Conservation (phyloP, 2,113 vertebrate genomes). For the Miniopterus natalensis region DNA sequence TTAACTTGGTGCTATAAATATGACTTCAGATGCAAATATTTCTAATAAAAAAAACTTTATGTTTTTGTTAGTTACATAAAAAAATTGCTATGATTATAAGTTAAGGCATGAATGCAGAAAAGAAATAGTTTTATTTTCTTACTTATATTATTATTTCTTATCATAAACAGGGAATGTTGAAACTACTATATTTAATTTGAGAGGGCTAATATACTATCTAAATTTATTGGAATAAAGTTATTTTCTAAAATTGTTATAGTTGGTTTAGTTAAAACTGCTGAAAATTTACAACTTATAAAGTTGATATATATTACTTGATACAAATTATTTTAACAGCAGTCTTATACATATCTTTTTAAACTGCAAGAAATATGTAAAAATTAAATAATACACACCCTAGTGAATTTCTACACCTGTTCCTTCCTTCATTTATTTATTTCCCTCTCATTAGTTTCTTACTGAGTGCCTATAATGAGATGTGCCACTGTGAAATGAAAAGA, state of each 20-base stretch:
- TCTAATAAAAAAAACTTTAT: not conserved
- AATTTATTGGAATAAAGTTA: not conserved
- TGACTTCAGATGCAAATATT: not conserved
- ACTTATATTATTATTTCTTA: not conserved
- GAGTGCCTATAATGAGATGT: not conserved
- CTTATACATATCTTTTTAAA: not conserved
- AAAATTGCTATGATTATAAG: not conserved
- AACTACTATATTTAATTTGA: not conserved
- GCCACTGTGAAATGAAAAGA: not conserved
- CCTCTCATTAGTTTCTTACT: not conserved
- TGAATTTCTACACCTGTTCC: not conserved
- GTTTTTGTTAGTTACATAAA: not conserved
- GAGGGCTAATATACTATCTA: not conserved
- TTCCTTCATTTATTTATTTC: slow-evolving; percentile 11
- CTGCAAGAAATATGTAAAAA: not conserved
- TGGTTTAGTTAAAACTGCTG: slow-evolving; percentile 18
- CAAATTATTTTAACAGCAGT: not conserved
- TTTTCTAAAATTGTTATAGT: not conserved
- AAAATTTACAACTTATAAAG: not conserved
- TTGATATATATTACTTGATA: not conserved
- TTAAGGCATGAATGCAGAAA: not conserved
- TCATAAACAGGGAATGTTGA: not conserved
- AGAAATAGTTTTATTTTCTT: not conserved
- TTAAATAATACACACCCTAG: not conserved
- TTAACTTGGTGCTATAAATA: not conserved